These are phyloP conservation scores for Ochropacha duplaris DNA, from an alignment of 2,888 invertebrate genomes.

Conservation along the genomic window DNA sequence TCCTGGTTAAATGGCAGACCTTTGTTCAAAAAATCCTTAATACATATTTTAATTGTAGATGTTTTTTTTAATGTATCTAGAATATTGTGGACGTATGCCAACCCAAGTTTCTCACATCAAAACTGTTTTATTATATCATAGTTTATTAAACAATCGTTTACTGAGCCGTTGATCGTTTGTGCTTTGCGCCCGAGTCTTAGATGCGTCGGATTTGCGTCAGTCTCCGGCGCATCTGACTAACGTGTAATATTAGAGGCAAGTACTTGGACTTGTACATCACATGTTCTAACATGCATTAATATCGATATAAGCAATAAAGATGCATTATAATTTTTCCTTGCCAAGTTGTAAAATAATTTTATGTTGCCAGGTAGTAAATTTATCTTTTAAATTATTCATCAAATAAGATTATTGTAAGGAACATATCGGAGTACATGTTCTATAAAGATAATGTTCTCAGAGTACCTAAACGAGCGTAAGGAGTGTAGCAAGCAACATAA, in stretches of 20 bases:
- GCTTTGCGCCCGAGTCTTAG: slow-evolving; percentile 47
- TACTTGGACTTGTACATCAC: not conserved
- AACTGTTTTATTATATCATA: not conserved
- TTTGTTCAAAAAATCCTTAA: too few species aligned
- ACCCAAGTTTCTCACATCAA: not conserved
- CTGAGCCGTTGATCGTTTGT: slow-evolving; percentile 38
- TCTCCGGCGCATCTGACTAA: slow-evolving; percentile 55
- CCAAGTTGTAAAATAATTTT: not conserved
- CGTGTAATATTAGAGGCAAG: slow-evolving; percentile 48
- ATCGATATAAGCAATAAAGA: not conserved
- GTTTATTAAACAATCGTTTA: not conserved
- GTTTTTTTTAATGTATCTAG: too few species aligned
- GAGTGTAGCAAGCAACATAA: too few species aligned
- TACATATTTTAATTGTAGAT: too few species aligned
- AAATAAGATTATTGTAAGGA: too few species aligned
- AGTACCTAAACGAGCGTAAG: too few species aligned
- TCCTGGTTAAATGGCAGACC: too few species aligned
- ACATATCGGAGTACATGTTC: too few species aligned
- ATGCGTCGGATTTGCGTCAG: slow-evolving; percentile 60
- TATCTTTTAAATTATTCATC: too few species aligned
- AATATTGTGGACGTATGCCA: too few species aligned
- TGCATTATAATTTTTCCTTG: not conserved
- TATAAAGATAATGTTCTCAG: too few species aligned
- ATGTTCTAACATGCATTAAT: not conserved
- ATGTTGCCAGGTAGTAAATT: not conserved